Percentiles rank a stretch among this genome's conserved stretches.
These are phyloP conservation scores for Tachina lurida DNA, from an alignment of 2,888 invertebrate species.

Conservation along the genomic window DNA sequence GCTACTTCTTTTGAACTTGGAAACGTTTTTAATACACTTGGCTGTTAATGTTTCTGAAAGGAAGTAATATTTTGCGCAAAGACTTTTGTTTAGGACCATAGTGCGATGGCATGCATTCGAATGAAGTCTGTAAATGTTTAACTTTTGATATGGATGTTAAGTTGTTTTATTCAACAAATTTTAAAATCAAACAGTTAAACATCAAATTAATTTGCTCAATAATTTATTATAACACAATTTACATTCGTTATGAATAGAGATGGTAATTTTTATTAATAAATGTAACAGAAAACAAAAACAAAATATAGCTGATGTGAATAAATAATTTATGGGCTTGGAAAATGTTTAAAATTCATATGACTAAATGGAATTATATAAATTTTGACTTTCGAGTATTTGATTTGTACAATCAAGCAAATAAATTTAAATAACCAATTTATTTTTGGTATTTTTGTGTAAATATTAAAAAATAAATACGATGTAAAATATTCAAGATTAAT, in stretches of 20 bases:
- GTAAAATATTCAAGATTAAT: constrained; percentile 40
- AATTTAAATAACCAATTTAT: constrained; percentile 50
- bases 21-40: no score
- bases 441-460: neutral
- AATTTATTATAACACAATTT: neutral
- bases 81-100: no score
- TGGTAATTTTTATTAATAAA: neutral
- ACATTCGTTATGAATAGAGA: neutral
- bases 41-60: no score
- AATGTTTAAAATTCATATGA: neutral
- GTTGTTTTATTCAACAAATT: neutral
- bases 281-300: constrained; percentile 16
- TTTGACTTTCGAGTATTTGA: constrained; percentile 25
- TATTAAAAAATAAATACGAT: constrained; percentile 23
- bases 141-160: neutral
- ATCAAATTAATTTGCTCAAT: neutral
- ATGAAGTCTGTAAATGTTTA: neutral
- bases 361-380: constrained; percentile 44
- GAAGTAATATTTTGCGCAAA: no score
- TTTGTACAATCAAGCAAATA: constrained; percentile 41
- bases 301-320: neutral
- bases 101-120: neutral
- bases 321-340: constrained; percentile 5
- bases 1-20: no score
- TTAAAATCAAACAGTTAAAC: neutral